A percentile compares a stretch with the other conserved stretches of the same genome.
Conservation (phyloP, 1,140 invertebrate species). For the Sipha flava region DNA sequence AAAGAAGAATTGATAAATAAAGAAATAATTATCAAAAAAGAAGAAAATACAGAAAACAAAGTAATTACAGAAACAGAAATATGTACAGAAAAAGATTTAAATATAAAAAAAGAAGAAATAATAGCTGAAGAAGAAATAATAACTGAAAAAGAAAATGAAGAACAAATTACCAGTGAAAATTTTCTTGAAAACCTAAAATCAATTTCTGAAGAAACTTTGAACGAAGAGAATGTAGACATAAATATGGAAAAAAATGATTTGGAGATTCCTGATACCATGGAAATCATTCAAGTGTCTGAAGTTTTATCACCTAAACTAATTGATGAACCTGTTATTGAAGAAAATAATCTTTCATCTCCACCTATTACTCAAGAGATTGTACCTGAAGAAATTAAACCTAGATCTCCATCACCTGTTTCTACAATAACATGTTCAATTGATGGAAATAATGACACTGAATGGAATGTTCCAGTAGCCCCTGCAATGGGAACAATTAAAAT, state of each 20-base stretch:
- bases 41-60: constrained; percentile 40
- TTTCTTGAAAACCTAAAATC: neutral
- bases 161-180: constrained; percentile 42
- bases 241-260: constrained; percentile 48
- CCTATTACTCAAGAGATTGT: constrained; percentile 43
- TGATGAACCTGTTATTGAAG: constrained; percentile 37
- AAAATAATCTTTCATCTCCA: constrained; percentile 39
- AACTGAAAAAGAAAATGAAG: constrained; percentile 20
- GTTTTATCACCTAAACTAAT: constrained; percentile 42
- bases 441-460: constrained; percentile 4
- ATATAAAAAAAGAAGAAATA: constrained; percentile 15
- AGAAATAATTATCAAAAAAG: constrained; percentile 37
- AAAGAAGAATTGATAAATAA: constrained; percentile 24
- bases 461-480: constrained; percentile 9
- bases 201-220: neutral
- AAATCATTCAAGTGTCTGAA: constrained; percentile 69
- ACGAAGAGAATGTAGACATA: constrained; percentile 46
- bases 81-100: constrained; percentile 34
- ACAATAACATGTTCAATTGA: constrained; percentile 22
- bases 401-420: constrained; percentile 34
- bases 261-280: constrained; percentile 55
- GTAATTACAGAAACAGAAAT: constrained; percentile 27
- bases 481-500: constrained; percentile 13
- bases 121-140: constrained; percentile 25
- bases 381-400: constrained; percentile 39